Evolutionary conservation across 2,797 vertebrate species (phyloP).

Genomic region (Parotocinclus haroldoi): DNA sequence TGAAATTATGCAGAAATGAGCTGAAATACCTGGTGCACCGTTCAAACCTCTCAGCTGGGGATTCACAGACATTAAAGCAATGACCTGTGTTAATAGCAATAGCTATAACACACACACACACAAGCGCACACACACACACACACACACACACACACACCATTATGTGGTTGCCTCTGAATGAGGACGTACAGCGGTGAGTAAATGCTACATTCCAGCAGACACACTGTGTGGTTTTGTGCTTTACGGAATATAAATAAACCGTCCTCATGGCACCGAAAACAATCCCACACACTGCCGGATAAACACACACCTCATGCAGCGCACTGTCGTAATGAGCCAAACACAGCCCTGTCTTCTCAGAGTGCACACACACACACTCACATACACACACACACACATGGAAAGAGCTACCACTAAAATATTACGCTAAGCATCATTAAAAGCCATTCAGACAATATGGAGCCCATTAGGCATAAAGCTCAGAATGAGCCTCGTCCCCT

Average conservation of each 20-base stretch:
- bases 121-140: no score
- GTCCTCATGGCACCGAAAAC: constrained; percentile 11
- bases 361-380: constrained; percentile 20
- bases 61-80: not conserved
- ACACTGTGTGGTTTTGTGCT: not conserved
- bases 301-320: constrained; percentile 26
- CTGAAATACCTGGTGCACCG: not conserved
- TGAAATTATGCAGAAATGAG: not conserved
- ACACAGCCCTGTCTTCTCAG: no score
- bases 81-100: no score
- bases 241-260: constrained; percentile 18
- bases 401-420: constrained; percentile 6
- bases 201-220: constrained; percentile 2
- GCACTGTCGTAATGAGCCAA: not conserved
- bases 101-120: no score
- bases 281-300: constrained; percentile 13
- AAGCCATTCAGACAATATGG: constrained; percentile 29
- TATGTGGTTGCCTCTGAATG: not conserved
- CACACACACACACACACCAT: no score
- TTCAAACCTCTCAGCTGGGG: not conserved
- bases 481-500: constrained; percentile 23
- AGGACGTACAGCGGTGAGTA: not conserved
- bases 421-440: constrained; percentile 30
- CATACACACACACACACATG: not conserved
- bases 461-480: constrained; percentile 30